Base-by-base conservation (phyloP, 2,888 invertebrate species). In the Hoplodrina ambigua region DNA sequence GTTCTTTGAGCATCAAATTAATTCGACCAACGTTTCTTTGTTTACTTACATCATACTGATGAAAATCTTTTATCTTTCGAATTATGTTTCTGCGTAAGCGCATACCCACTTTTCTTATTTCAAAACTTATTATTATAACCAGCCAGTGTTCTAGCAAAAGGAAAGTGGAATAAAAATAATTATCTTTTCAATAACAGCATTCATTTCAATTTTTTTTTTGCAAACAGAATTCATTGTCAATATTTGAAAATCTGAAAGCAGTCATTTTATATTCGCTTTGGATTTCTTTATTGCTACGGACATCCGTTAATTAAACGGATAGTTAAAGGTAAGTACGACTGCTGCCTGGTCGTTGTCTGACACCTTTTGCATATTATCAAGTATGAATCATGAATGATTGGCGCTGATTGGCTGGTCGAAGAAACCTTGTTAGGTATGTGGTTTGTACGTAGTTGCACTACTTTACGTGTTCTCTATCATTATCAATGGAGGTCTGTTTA, bases 281-380 rank as follows among this genome's bases (percentile, higher is more conserved):
- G 37, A 64, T 72, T 75, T 71, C 71, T 80, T 72, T 69, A 72
- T 53, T 37, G 67, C 69, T 61, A 57, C 85, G 84, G 84, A 84
- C 50, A 68, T 84, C 84, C 84, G 76, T 53, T 74, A 72, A 81
- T 83, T 81, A 76, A 61, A 62, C 10, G 55, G 59, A 41, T 75
- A 66, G 56, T 63, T 58, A 54, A 17, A 61, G 37, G 56, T 60
- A 60, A 60, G 54, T 63, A 55, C 61, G 76, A 55, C 67, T 69
- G 19, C 65, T 61, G 65, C 25, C 53, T 33, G 50, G 69, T 55
- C 71, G 75, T 55, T 57, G 58, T 55, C 52, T 30, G 55, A 74
- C 61, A 50, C 67, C 71, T 84, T 81, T 72, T 84, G 85, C 80
- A 82, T 82, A 84, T 68, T 71, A 65, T 64, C 75, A 25, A 56